A percentile compares a stretch with the other conserved stretches of the same genome.
Evolutionary conservation across 2,797 vertebrate species (phyloP).

Genomic region (Melanotaenia nigrans): DNA sequence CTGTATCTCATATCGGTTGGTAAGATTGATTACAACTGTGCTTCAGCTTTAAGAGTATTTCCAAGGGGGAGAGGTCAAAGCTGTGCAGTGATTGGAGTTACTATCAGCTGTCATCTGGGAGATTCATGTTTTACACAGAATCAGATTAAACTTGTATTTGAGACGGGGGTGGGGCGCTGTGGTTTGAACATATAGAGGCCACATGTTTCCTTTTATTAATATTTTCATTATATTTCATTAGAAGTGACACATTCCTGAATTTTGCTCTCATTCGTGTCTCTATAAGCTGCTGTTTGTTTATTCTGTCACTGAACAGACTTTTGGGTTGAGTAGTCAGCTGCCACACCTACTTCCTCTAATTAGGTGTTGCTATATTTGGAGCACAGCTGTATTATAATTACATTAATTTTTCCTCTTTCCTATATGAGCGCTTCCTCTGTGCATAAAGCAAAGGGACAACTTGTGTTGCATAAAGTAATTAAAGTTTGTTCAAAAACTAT

Average conservation of each 20-base stretch:
- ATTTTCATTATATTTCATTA: neutral
- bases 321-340: neutral
- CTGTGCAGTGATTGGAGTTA: constrained; percentile 28
- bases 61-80: constrained; percentile 9
- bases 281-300: neutral
- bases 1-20: no score
- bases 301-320: neutral
- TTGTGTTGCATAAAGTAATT: neutral
- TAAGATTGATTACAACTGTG: neutral
- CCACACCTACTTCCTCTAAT: neutral
- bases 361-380: neutral
- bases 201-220: no score
- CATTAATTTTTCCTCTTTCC: neutral
- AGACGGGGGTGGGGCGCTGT: neutral
- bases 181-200: no score
- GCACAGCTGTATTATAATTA: neutral
- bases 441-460: neutral
- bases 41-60: neutral
- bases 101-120: constrained; percentile 22
- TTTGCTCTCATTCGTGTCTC: neutral
- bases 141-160: neutral
- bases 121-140: constrained; percentile 20
- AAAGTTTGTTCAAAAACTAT: neutral
- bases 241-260: neutral
- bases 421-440: neutral